Conservation (phyloP, 1,140 invertebrate species). For the Lepidostoma basale region DNA sequence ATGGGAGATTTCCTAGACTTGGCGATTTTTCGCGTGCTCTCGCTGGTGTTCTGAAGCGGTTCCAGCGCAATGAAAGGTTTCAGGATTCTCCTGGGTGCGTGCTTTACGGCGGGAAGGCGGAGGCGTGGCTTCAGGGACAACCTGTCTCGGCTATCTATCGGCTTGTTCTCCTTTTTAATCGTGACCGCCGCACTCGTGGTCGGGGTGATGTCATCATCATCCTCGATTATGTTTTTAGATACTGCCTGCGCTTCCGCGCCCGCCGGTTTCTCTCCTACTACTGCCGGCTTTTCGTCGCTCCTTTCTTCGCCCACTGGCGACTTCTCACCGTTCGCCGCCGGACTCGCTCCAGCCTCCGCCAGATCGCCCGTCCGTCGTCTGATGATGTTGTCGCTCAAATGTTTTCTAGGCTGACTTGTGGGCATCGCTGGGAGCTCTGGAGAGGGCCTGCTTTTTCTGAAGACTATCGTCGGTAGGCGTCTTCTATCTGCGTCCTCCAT, state of each 20-base stretch:
- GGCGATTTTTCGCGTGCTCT: neutral
- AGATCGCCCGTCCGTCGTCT: conserved; percentile 23
- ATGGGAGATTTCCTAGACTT: conserved; percentile 31
- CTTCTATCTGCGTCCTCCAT: conserved; percentile 25
- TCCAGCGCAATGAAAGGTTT: conserved; percentile 22
- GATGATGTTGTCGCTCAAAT: conserved; percentile 35
- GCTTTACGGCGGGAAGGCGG: conserved; percentile 37
- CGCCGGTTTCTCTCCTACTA: too few relatives aligned
- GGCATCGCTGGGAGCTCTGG: conserved; percentile 15
- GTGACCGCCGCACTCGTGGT: conserved; percentile 31
- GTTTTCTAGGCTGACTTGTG: conserved; percentile 33
- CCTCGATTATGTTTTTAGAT: conserved; percentile 28
- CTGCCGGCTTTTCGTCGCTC: too few relatives aligned
- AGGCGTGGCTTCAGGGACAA: conserved; percentile 44
- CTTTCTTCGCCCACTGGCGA: neutral
- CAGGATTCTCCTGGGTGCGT: conserved; percentile 36
- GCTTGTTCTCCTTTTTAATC: conserved; percentile 22
- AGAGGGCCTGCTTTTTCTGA: conserved; percentile 20
- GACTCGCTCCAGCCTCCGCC: neutral
- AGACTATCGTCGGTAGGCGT: conserved; percentile 23
- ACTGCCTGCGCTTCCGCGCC: conserved; percentile 6
- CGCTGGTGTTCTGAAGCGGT: neutral
- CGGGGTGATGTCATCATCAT: neutral
- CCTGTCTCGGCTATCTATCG: conserved; percentile 33
- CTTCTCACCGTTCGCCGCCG: neutral